Conservation (phyloP, 1,140 invertebrate species). For the Coptotermes formosanus region DNA sequence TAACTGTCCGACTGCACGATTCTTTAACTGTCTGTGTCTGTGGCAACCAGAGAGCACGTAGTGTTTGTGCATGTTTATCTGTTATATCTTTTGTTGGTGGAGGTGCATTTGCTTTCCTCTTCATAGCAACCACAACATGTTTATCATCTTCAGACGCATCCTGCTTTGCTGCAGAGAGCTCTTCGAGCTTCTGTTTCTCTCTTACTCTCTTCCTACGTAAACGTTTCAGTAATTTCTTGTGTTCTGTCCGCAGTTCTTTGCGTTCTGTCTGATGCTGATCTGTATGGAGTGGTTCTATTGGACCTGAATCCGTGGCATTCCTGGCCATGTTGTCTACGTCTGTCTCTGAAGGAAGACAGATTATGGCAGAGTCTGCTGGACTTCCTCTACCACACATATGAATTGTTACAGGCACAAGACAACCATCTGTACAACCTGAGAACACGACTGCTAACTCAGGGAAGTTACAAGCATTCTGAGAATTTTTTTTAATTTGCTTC, state of each 20-base stretch:
- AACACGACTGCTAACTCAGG: neutral
- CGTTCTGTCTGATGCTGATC: conserved; percentile 60
- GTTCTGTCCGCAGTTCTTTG: conserved; percentile 55
- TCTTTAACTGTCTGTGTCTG: conserved; percentile 55
- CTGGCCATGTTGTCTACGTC: conserved; percentile 37
- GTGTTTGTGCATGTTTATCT: conserved; percentile 56
- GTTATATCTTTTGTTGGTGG: conserved; percentile 46
- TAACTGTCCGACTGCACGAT: conserved; percentile 61
- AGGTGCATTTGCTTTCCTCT: conserved; percentile 35
- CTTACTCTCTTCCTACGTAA: conserved; percentile 56
- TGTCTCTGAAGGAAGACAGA: conserved; percentile 36
- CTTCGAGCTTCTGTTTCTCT: conserved; percentile 54
- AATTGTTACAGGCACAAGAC: conserved; percentile 40
- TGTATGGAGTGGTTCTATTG: conserved; percentile 55
- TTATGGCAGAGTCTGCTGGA: conserved; percentile 37
- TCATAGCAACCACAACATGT: conserved; percentile 22
- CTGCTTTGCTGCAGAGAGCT: conserved; percentile 27
- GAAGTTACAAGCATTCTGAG: neutral
- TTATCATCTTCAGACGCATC: neutral
- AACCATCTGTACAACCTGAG: conserved; percentile 26
- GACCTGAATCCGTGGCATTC: conserved; percentile 44
- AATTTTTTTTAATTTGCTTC: neutral
- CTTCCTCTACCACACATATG: conserved; percentile 37
- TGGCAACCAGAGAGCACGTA: conserved; percentile 69
- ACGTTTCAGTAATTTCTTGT: conserved; percentile 59